A percentile compares a stretch with the other conserved stretches of the same genome.
phyloP scores from a whole-genome alignment of 2,888 invertebrate species.

The Theretra japonica region DNA sequence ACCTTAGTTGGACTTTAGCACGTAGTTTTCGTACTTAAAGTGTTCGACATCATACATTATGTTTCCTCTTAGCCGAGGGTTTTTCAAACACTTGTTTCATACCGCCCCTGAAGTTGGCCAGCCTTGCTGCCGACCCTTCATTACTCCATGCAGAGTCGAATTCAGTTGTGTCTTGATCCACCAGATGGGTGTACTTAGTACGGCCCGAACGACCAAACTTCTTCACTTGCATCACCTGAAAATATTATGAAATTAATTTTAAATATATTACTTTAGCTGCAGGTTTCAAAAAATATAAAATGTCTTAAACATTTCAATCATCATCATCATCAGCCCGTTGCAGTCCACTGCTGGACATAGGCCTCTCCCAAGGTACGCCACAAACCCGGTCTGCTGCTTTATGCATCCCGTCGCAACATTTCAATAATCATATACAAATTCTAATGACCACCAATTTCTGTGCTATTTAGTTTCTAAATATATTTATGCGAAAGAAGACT shows the following conservation, averaged over 20 bases:
- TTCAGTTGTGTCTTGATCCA: constrained; percentile 99
- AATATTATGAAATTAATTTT: constrained; percentile 23
- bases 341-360: no score
- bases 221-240: constrained; percentile 98
- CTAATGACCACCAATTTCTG: no score
- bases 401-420: no score
- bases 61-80: constrained; percentile 86
- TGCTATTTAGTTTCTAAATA: no score
- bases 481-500: no score
- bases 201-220: constrained; percentile 99
- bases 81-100: constrained; percentile 96
- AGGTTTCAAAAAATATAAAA: no score
- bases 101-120: constrained; percentile 93
- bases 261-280: not conserved
- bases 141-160: constrained; percentile 99
- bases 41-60: constrained; percentile 48
- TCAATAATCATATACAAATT: no score
- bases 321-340: no score
- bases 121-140: constrained; percentile 86
- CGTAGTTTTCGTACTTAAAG: not conserved
- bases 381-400: no score
- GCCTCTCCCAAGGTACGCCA: no score
- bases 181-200: constrained; percentile 99
- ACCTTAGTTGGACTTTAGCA: not conserved
- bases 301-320: no score